Percentiles rank a stretch among this genome's conserved stretches.
Conservation (phyloP, 2,797 vertebrate species). For the Anableps anableps region DNA sequence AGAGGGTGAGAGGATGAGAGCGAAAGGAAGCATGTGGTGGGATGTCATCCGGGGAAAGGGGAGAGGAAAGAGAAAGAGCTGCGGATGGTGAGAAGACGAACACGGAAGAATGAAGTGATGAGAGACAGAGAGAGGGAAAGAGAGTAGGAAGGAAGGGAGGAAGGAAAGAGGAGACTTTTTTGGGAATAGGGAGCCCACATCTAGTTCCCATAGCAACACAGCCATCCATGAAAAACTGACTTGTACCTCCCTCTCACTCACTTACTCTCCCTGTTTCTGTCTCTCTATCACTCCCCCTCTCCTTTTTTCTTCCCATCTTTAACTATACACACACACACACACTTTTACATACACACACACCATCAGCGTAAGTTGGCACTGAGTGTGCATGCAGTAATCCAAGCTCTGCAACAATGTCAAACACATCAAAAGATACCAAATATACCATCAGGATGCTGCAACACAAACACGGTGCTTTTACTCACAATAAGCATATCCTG, state of each 20-base stretch:
- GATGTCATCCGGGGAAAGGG: conserved; percentile 54
- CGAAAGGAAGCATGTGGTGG: conserved; percentile 61
- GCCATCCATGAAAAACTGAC: conserved; percentile 84
- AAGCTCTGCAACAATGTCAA: conserved; percentile 59
- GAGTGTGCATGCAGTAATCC: conserved; percentile 60
- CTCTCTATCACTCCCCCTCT: conserved; percentile 70
- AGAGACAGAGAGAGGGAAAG: conserved; percentile 58
- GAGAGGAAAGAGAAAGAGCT: conserved; percentile 57
- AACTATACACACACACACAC: conserved; percentile 64
- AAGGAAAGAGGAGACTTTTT: conserved; percentile 82
- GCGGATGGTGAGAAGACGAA: conserved; percentile 52
- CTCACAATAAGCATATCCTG: neutral
- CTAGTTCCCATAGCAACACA: conserved; percentile 89
- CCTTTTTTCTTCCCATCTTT: conserved; percentile 59
- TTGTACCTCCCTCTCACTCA: conserved; percentile 78
- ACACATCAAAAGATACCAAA: conserved; percentile 55
- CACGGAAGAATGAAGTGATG: conserved; percentile 68
- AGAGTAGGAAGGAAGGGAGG: conserved; percentile 71
- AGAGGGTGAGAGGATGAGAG: conserved; percentile 37
- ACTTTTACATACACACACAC: conserved; percentile 51
- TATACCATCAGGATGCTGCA: conserved; percentile 36
- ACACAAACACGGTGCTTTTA: conserved; percentile 4
- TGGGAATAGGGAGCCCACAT: conserved; percentile 83
- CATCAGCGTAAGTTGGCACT: conserved; percentile 64
- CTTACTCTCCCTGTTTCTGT: conserved; percentile 69